Conservation (phyloP, 1,140 invertebrate species). For the Dendroctonus ponderosae region DNA sequence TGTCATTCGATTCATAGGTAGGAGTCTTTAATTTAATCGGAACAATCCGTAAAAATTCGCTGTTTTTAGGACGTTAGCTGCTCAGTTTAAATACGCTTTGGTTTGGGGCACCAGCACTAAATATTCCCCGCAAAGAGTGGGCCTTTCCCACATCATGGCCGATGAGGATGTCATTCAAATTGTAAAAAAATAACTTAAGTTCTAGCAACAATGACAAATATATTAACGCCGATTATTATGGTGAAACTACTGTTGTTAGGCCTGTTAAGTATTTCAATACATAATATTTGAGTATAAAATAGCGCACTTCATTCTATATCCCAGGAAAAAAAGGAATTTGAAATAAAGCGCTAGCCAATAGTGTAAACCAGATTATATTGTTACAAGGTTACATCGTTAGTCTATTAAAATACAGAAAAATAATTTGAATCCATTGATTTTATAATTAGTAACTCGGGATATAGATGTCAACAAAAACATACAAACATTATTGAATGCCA, state of each 20-base stretch:
- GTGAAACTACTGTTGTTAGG: no score
- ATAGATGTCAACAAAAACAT: neutral
- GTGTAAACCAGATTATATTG: neutral
- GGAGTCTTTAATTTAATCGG: neutral
- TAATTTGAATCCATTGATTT: constrained; percentile 7
- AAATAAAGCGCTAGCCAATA: no score
- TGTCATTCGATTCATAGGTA: constrained; percentile 89
- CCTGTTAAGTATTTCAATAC: no score
- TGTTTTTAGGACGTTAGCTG: constrained; percentile 71
- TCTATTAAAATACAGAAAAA: constrained; percentile 12
- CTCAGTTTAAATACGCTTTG: constrained; percentile 93
- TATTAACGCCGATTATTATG: no score
- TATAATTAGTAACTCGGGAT: neutral
- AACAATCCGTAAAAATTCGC: neutral
- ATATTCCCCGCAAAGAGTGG: constrained; percentile 98
- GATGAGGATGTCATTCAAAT: constrained; percentile 99
- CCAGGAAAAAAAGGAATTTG: no score
- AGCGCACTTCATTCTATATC: no score
- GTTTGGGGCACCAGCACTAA: constrained; percentile 99
- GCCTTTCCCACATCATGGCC: constrained; percentile 84
- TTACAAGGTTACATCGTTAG: constrained; percentile 9
- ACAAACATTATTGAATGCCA: neutral
- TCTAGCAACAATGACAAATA: no score
- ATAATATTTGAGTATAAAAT: no score
- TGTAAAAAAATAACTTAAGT: constrained; percentile 78